Evolutionary conservation across 2,113 vertebrate genomes (phyloP), one percentile per base, ranked within the genome.

Genomic region (Nettapus auritus): DNA sequence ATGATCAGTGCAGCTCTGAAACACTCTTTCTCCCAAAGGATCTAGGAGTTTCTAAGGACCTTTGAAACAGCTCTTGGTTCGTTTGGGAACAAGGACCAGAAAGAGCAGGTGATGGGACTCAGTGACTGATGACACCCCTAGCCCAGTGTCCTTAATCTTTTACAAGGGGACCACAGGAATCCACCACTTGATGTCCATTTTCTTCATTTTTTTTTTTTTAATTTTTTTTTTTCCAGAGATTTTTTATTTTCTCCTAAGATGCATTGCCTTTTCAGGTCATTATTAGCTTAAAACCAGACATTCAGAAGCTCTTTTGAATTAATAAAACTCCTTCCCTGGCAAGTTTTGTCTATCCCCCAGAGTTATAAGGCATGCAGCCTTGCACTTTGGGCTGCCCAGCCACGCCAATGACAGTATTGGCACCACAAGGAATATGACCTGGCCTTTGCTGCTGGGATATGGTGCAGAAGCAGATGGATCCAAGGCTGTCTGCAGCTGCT

Each of bases 191-290:
- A 60, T 34, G 8, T 33, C 76, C 0, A 68, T 74, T 57, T 92
- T 62, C 64, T 70, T 74, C 53, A n/a, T n/a, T n/a, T n/a, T n/a
- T n/a, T n/a, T n/a, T n/a, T n/a, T n/a, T n/a, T n/a, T n/a, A n/a
- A n/a, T n/a, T n/a, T n/a, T n/a, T n/a, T n/a, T n/a, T 90, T 50
- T 76, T 44, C 0, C 0, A 50, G 8, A 7, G 4, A 11, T 63
- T 86, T 25, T 3, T 29, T 23, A 26, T 14, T 25, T 52, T 73
- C 31, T 20, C 57, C 28, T 36, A 33, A 94, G 20, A 20, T 64
- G 13, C 2, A 1, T 36, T 87, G 63, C 78, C 23, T 59, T 52
- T 93, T 86, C 63, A 3, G 8, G 62, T 88, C n/a, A 34, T 63
- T 62, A 38, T 33, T 79, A 53, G 29, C 38, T 80, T 80, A 11